Evolutionary conservation across 2,797 vertebrate species (phyloP), one percentile per base, ranked within the genome.

Genomic region (Huso huso): DNA sequence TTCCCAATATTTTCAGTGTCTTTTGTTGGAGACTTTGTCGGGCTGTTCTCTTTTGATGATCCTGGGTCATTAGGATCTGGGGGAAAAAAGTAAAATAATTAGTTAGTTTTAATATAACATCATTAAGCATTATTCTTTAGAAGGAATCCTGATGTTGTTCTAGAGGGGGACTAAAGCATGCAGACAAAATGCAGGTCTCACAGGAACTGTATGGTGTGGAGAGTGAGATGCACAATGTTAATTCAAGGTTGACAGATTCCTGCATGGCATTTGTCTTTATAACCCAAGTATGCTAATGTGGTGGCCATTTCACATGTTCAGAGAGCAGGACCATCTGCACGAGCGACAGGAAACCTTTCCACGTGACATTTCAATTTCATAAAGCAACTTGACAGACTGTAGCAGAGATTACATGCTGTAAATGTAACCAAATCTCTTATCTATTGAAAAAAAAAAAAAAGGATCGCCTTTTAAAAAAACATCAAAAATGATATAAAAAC

Each of bases 21-120:
- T 71, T 92, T 91, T 50, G 95, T 93, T 0, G 91, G 82, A 73
- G 86, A 88, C 83, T 82, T 92, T 69, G 95, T 96, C 68, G 96
- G 92, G 78, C 81, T 81, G 49, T 86, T 87, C 80, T 91, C 88
- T 89, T 90, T 92, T 76, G 90, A 79, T 75, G 87, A 84, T 76
- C 88, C 79, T 7, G 93, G 86, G 11, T 93, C 94, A 76, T 89
- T 86, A 23, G 94, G 93, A 91, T 92, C 95, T 97, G 37, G 5
- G 84, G 49, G 77, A 80, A 70, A 82, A 77, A 84, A 75, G 73
- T 66, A 83, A 72, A 78, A 0, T 23, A 48, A 69, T 10, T 10
- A 10, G 6, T 59, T 51, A 60, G 23, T 49, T 51, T 49, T 64
- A 59, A 18, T 23, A 23, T 37, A 64, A 49, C 37, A 50, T 59